These are phyloP conservation scores for Brachypalpus laphriformis DNA, from an alignment of 2,888 invertebrate genomes.

Conservation along the genomic window DNA sequence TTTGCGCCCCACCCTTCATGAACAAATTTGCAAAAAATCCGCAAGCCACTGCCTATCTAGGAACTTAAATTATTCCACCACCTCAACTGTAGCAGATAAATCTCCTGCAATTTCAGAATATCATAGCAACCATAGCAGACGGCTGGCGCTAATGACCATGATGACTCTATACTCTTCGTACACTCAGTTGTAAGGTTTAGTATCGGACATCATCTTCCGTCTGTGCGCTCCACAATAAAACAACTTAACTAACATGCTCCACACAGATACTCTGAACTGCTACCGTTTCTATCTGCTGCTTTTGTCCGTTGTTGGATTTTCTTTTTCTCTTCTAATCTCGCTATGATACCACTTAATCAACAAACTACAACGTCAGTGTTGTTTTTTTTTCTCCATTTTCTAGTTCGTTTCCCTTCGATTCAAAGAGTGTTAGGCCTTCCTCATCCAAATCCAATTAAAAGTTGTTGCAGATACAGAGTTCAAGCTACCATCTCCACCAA, in stretches of 20 bases:
- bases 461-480: conserved; percentile 50
- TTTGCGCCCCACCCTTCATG: too few relatives aligned
- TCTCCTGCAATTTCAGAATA: conserved; percentile 53
- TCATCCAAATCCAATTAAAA: conserved; percentile 70
- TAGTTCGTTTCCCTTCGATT: conserved; percentile 14
- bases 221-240: conserved; percentile 15
- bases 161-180: conserved; percentile 59
- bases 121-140: conserved; percentile 51
- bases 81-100: conserved; percentile 47
- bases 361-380: conserved; percentile 53
- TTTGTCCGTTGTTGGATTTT: conserved; percentile 36
- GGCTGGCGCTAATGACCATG: conserved; percentile 72
- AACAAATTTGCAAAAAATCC: background rate
- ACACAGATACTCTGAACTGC: conserved; percentile 45
- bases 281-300: conserved; percentile 61
- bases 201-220: conserved; percentile 66
- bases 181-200: conserved; percentile 19
- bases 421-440: conserved; percentile 12
- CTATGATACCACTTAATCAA: conserved; percentile 73
- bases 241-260: conserved; percentile 41
- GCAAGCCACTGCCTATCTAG: conserved; percentile 9
- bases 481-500: conserved; percentile 25
- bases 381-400: conserved; percentile 43
- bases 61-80: conserved; percentile 23
- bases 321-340: conserved; percentile 57